Conservation (phyloP, 2,888 invertebrate species). For the Cosmopolites sordidus region DNA sequence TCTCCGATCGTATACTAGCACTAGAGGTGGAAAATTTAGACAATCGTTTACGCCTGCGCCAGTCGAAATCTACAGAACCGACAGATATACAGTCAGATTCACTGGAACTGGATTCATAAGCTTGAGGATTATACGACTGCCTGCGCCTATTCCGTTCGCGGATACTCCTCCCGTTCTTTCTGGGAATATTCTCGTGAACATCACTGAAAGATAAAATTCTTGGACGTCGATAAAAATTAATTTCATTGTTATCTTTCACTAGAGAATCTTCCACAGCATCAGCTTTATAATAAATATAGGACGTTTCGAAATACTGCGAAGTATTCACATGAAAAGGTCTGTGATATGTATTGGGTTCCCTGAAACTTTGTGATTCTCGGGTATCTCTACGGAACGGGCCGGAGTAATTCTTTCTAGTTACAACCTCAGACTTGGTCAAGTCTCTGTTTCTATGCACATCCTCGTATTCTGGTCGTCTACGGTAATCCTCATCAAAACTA, state of each 20-base stretch:
- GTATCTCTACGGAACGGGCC: constrained; percentile 31
- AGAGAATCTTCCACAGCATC: constrained; percentile 27
- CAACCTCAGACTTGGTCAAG: constrained; percentile 48
- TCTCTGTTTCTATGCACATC: constrained; percentile 40
- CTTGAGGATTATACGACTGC: constrained; percentile 57
- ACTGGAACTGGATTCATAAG: constrained; percentile 53
- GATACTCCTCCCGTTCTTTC: constrained; percentile 48
- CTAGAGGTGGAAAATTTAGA: constrained; percentile 45
- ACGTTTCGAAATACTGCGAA: constrained; percentile 39
- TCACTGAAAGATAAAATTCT: constrained; percentile 39
- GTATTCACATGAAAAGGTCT: constrained; percentile 30
- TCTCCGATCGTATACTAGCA: constrained; percentile 46
- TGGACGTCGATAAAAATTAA: constrained; percentile 31
- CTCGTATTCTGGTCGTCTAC: constrained; percentile 12
- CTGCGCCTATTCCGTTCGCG: constrained; percentile 54
- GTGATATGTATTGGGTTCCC: constrained; percentile 13
- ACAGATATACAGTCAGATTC: constrained; percentile 50
- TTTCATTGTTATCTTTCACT: constrained; percentile 18
- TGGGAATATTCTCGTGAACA: constrained; percentile 39
- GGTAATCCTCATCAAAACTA: constrained; percentile 38
- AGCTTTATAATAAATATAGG: constrained; percentile 41
- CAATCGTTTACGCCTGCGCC: constrained; percentile 44
- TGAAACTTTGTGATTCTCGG: constrained; percentile 23
- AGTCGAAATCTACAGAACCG: constrained; percentile 48
- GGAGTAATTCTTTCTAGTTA: constrained; percentile 45